Evolutionary conservation across 1,140 invertebrate species (phyloP), one percentile per base, ranked within the genome.

Genomic region (Ostrea denselamellosa): DNA sequence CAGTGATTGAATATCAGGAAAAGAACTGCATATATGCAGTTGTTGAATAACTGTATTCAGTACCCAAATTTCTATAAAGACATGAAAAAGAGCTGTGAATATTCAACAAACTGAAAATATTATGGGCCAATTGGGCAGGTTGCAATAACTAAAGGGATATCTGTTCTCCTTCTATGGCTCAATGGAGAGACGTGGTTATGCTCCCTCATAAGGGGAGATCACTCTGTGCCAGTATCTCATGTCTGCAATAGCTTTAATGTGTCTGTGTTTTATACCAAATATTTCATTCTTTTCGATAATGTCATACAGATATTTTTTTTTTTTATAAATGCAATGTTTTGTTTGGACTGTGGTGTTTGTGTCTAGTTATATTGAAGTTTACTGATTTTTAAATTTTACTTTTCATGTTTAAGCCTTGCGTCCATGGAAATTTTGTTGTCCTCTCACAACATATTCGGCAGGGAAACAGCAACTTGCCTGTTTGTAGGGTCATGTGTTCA

Each of bases 111-210:
- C 17, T 19, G 7, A n/a, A 19, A 62, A 62, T 62, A 83, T 12
- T 53, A 19, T n/a, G 44, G 44, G 82, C 52, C 19, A n/a, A 83
- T 53, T 53, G 82, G 82, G 82, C 82, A 83, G 82, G 19, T 83
- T 83, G 82, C 82, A 83, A 83, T 83, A 83, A 51, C 14, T 10
- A 83, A 17, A n/a, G 82, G 53, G 52, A 52, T 52, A 14, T 83
- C 52, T 22, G 44, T 83, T 83, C 82, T 53, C 82, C 34, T 53
- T 52, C 8, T 81, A n/a, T 4, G n/a, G 82, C 52, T 53, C 82
- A 83, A 77, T 9, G 28, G 8, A 71, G 65, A 68, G 68, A 77
- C 68, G 28, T 34, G 68, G 68, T 34, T 28, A 77, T 8, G 22
- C 68, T 71, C 25, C 68, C 8, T 8, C 7, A 25, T 71, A 8